A percentile compares a stretch with the other conserved stretches of the same genome.
Conservation (phyloP, 2,888 invertebrate genomes). For the Arge pagana region DNA sequence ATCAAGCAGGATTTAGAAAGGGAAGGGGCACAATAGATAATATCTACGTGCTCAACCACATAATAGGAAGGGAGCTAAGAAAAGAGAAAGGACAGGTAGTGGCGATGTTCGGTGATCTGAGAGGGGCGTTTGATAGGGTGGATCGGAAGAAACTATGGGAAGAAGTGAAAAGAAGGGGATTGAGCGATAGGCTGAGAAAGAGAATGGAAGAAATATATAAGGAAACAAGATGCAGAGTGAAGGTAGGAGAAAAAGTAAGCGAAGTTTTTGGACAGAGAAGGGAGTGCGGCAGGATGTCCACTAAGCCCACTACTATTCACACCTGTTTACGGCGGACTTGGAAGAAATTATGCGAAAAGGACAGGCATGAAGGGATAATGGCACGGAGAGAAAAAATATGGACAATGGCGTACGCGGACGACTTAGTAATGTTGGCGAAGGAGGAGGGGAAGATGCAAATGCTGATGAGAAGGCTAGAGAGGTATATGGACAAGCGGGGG, state of each 20-base stretch:
- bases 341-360: slow-evolving; percentile 18
- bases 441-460: slow-evolving; percentile 12
- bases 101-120: slow-evolving; percentile 22
- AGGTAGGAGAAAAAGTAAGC: slow-evolving; percentile 1
- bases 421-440: slow-evolving; percentile 23
- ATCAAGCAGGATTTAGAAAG: slow-evolving; percentile 25
- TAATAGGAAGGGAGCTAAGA: slow-evolving; percentile 13
- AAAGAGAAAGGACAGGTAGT: slow-evolving; percentile 21
- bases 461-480: slow-evolving; percentile 12
- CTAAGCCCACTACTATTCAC: slow-evolving; percentile 27
- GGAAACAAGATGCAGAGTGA: slow-evolving; percentile 22
- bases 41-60: slow-evolving; percentile 21
- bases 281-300: slow-evolving; percentile 30
- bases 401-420: slow-evolving; percentile 25
- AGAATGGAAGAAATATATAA: slow-evolving; percentile 8
- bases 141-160: slow-evolving; percentile 20
- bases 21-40: slow-evolving; percentile 23
- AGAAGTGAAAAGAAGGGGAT: slow-evolving; percentile 9
- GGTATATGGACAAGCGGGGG: slow-evolving; percentile 12
- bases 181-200: slow-evolving; percentile 3
- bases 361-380: slow-evolving; percentile 22
- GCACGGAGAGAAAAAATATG: slow-evolving; percentile 19
- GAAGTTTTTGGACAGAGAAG: slow-evolving; percentile 26
- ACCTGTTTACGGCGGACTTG: slow-evolving; percentile 16
- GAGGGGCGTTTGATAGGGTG: slow-evolving; percentile 28